phyloP scores from a whole-genome alignment of 1,140 invertebrate species.

The Metaphire vulgaris region DNA sequence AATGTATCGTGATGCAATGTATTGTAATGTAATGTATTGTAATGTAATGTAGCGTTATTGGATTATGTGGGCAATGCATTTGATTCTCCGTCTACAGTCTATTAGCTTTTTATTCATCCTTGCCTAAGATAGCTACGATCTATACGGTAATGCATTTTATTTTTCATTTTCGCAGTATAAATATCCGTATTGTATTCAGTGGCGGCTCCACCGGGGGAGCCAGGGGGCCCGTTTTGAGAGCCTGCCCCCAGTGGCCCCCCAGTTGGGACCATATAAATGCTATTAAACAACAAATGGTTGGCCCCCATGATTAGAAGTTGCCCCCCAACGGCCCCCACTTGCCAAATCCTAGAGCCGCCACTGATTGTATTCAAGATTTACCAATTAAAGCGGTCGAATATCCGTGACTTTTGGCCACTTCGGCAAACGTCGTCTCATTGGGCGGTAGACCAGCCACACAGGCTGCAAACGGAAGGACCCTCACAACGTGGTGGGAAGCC shows the following conservation, averaged over 20 bases:
- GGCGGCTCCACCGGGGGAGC: too few species aligned
- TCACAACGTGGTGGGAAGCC: slow-evolving; percentile 32
- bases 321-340: too few species aligned
- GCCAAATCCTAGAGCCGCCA: too few species aligned
- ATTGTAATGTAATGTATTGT: too few species aligned
- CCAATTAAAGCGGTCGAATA: slow-evolving; percentile 45
- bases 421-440: slow-evolving; percentile 44
- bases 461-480: slow-evolving; percentile 38
- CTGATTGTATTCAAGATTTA: slow-evolving; percentile 33
- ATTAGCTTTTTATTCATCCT: neutral
- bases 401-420: slow-evolving; percentile 33
- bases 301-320: too few species aligned
- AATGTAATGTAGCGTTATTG: too few species aligned
- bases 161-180: neutral
- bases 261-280: too few species aligned
- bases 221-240: too few species aligned
- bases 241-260: too few species aligned
- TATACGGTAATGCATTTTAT: neutral
- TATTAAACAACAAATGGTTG: too few species aligned
- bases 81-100: neutral
- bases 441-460: slow-evolving; percentile 38
- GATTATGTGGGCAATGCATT: too few species aligned
- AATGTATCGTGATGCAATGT: too few species aligned
- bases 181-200: neutral
- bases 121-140: neutral